Base-by-base conservation (phyloP, 2,797 vertebrate genomes). In the Gallinago nigripennis region DNA sequence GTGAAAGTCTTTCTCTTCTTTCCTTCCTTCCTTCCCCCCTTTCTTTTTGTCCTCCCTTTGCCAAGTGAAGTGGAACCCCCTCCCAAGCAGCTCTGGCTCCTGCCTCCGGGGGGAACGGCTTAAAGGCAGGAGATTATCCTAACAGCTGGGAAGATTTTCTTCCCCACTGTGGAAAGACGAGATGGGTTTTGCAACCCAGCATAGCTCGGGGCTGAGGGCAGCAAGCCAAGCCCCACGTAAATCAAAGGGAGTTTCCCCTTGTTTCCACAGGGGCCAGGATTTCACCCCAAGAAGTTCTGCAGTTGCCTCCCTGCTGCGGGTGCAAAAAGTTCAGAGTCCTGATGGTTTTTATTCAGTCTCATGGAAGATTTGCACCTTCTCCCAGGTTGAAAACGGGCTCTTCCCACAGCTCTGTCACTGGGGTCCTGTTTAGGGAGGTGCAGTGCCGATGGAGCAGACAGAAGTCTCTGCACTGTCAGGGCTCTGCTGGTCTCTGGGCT, bases 91-190 rank as follows among this genome's bases (percentile, higher is more conserved):
- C 56, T n/a, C 82, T 48, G 68, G 20, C 57, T 93, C 13, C 31
- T 39, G 48, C 63, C 68, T 51, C 58, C 3, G 0, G n/a, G 23
- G 37, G 33, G 21, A 69, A 65, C 0, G 2, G 51, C 66, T 43
- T 13, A 43, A 72, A 82, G 39, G 69, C 63, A 75, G 60, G 58
- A 79, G 89, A 73, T 92, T 65, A 50, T 41, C 86, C 65, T 53
- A 82, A 50, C 86, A 87, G 69, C 73, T 90, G 86, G 92, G 66
- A 73, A 53, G 82, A 37, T 66, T 90, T 94, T 61, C 28, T 77
- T 54, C 63, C 17, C 43, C 25, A 25, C 45, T 10, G 11, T 45
- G 60, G 72, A 88, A 86, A 83, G 63, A 17, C 3, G 16, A 83
- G 57, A 6, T 3, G 68, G 41, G 28, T 57, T 89, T 45, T 82